Conservation (phyloP, 1,140 invertebrate genomes). For the Lepidurus arcticus region DNA sequence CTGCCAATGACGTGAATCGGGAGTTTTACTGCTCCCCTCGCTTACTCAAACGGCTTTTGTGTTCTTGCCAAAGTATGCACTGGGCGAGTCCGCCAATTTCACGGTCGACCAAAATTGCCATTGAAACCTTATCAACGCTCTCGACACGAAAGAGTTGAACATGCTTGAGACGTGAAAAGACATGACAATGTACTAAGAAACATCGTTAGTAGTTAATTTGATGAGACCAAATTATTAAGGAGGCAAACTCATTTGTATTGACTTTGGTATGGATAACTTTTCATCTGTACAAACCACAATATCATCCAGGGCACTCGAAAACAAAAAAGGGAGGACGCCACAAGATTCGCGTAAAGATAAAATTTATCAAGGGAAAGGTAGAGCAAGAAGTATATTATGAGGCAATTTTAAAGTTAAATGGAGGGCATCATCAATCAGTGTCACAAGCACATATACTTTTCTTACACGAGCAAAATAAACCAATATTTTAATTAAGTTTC, state of each 20-base stretch:
- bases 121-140: too few species aligned
- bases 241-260: conserved; percentile 16
- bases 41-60: neutral
- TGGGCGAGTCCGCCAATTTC: neutral
- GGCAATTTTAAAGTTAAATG: conserved; percentile 10
- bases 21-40: neutral
- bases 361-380: neutral
- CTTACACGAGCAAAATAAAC: conserved; percentile 6
- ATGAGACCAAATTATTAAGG: too few species aligned
- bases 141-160: too few species aligned
- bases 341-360: neutral
- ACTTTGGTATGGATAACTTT: conserved; percentile 20
- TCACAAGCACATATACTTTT: neutral
- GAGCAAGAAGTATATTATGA: conserved; percentile 3
- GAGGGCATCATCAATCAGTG: neutral
- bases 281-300: conserved; percentile 15
- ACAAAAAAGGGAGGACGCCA: conserved; percentile 8
- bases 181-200: too few species aligned
- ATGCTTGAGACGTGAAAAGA: too few species aligned
- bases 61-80: neutral
- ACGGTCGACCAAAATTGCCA: neutral
- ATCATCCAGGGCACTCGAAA: neutral
- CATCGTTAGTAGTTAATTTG: too few species aligned
- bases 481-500: conserved; percentile 3
- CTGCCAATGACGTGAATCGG: conserved; percentile 7